phyloP scores from a whole-genome alignment of 2,113 vertebrate genomes.

The Cyphomyrus plagiostoma region DNA sequence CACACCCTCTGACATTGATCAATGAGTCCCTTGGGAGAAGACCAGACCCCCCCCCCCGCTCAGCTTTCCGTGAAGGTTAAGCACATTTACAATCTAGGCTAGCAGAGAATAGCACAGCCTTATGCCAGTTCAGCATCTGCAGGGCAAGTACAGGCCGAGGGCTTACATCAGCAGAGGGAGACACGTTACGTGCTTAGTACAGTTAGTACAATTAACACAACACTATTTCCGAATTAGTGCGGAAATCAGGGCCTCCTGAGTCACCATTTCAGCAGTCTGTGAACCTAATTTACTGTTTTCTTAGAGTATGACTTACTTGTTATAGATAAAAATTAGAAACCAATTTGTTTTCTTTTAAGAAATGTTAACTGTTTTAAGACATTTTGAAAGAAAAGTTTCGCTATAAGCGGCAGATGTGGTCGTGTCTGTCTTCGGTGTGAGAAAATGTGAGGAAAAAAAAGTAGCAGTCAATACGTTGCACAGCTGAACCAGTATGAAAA shows the following conservation, averaged over 20 bases:
- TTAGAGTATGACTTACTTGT: neutral
- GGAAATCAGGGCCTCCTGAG: neutral
- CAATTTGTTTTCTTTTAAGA: neutral
- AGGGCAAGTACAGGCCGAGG: neutral
- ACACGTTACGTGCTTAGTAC: neutral
- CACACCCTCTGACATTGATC: neutral
- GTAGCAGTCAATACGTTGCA: neutral
- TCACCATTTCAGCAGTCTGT: neutral
- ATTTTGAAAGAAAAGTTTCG: neutral
- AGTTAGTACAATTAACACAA: neutral
- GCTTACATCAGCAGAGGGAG: neutral
- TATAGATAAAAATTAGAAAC: neutral
- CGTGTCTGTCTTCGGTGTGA: neutral
- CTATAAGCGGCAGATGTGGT: neutral
- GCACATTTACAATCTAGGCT: conserved; percentile 9
- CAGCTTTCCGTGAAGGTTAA: conserved; percentile 9
- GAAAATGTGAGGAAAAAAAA: neutral
- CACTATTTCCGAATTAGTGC: neutral
- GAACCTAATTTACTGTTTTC: neutral
- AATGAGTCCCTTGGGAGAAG: neutral
- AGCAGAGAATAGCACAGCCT: conserved; percentile 5
- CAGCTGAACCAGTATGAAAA: conserved; percentile 23
- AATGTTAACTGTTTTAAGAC: neutral
- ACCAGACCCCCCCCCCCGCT: neutral
- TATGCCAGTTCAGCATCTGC: neutral